phyloP scores from a whole-genome alignment of 2,113 vertebrate genomes.

The Atractosteus spatula region DNA sequence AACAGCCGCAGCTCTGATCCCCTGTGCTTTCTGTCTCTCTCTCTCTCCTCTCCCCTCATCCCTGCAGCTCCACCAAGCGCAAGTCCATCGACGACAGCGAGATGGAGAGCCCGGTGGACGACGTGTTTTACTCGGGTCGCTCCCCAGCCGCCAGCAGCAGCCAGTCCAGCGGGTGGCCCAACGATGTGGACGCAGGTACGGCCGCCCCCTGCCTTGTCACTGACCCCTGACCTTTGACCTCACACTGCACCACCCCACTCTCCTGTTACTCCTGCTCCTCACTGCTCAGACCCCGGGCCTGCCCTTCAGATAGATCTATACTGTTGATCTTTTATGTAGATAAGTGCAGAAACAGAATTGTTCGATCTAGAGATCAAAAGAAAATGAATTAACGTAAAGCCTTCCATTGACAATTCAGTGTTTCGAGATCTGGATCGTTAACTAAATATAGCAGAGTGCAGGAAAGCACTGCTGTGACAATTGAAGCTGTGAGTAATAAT shows the following conservation, averaged over 20 bases:
- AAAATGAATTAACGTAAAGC: too few species aligned
- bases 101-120: conserved; percentile 92
- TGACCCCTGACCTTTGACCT: conserved; percentile 1
- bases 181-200: conserved; percentile 88
- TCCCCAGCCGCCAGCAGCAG: conserved; percentile 85
- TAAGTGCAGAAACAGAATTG: too few species aligned
- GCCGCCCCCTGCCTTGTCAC: conserved; percentile 5
- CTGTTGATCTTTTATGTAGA: too few species aligned
- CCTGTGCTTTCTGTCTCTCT: background rate
- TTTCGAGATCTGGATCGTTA: too few species aligned
- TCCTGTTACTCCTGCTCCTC: background rate
- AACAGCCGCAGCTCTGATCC: background rate
- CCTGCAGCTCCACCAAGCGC: conserved; percentile 84
- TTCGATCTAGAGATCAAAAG: too few species aligned
- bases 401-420: too few species aligned
- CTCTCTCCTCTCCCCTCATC: conserved; percentile 7
- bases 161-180: conserved; percentile 88
- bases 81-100: conserved; percentile 94
- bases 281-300: too few species aligned
- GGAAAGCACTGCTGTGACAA: too few species aligned
- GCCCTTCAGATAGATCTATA: too few species aligned
- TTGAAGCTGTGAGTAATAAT: too few species aligned
- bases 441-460: too few species aligned
- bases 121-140: conserved; percentile 90
- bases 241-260: background rate